Evolutionary conservation across 2,888 invertebrate species (phyloP), one percentile per base, ranked within the genome.

Genomic region (Catocala fraxini): DNA sequence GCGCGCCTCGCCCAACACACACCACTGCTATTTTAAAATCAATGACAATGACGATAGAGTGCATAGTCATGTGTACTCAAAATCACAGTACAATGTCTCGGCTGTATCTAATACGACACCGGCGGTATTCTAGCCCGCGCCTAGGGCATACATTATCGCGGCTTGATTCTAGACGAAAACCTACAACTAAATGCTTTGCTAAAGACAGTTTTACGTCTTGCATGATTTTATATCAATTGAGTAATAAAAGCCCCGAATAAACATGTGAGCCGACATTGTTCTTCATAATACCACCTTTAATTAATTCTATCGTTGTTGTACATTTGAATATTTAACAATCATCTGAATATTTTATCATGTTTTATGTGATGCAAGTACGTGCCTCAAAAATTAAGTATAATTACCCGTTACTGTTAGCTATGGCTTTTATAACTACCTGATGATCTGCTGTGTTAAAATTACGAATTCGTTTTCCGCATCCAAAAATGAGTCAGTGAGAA

Each of bases 1-100:
- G 88, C 89, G 90, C 86, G 89, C 90, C 81, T 81, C 76, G 68
- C 60, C 82, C 75, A 83, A 83, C 70, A 52, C 68, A 48, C 49
- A 55, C 80, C 85, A 75, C 77, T 65, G 73, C 86, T 77, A 91
- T 80, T 88, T 85, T 81, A 86, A 88, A 78, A 86, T 87, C 75
- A 87, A 82, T 70, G 73, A 70, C 76, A 82, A 83, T 87, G 78
- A 80, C 58, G 87, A 72, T 90, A 92, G 78, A 90, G 93, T 83
- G 83, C 84, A 94, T 89, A 90, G 83, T 90, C 80, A 81, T 79
- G 71, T 85, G 82, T 65, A 70, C 55, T 63, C 65, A 56, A 57
- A 69, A 73, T 73, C 77, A 78, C 71, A 79, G 82, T 80, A 84
- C 87, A 84, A 83, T 85, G 85, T 86, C 83, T 88, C 75, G 68